Base-by-base conservation (phyloP, 2,113 vertebrate species). In the Chlorodrepanis virens region DNA sequence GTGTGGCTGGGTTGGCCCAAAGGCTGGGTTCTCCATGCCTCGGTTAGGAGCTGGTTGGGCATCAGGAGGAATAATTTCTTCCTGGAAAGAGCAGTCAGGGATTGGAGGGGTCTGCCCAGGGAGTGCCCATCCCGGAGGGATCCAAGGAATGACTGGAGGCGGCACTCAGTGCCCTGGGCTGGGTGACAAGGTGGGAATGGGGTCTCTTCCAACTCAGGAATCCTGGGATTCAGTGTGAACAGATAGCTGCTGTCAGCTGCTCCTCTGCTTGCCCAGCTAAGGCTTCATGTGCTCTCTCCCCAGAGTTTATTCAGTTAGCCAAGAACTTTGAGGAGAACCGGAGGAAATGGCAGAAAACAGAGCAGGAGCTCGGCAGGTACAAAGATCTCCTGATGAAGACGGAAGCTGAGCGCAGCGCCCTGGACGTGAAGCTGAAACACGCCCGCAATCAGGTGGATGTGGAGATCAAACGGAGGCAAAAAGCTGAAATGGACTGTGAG, bases 401-500 rank as follows among this genome's bases (percentile, higher is more conserved):
- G 0, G 98, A 99, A 91, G 98, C 99, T 0, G 99, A 99, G 69
- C 98, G 98, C 7, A 98, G 98, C 8, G 98, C 99, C 12, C 76
- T 99, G 97, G 99, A 99, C 59, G 99, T 99, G 84, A 99, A 99
- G 95, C 98, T 99, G 85, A 99, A 99, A 96, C 99, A 99, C 3
- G 99, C 99, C 33, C 99, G 99, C 35, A 99, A 99, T 94, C 99
- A 99, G 92, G 99, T 99, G 71, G 99, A 99, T 3, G 98, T 99
- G 71, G 99, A 99, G 97, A 99, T 99, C 95, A 98, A 99, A 72
- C 97, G 99, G 45, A 98, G 99, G 68, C 99, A 99, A 49, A 98
- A 98, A 86, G 99, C 99, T 8, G 99, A 99, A 94, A 97, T 97
- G 1, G 99, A 82, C 40, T 99, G 99, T 23, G 99, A 99, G 64